A percentile compares a stretch with the other conserved stretches of the same genome.
Conservation (phyloP, 2,888 invertebrate genomes). For the Hirtodrosophila duncani region DNA sequence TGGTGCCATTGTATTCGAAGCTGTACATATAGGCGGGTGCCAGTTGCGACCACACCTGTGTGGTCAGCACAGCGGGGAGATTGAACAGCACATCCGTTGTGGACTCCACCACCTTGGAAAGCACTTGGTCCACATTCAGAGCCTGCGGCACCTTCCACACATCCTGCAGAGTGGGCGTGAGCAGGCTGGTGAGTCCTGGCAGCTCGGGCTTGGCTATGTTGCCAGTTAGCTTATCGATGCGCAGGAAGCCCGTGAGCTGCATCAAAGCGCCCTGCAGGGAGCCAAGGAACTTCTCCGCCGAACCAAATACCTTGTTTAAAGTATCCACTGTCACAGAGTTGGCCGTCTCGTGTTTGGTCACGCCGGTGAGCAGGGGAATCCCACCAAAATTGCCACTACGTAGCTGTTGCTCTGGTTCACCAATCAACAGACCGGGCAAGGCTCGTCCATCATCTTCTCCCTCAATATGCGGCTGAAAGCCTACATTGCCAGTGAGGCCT, state of each 20-base stretch:
- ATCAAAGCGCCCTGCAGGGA: slow-evolving; percentile 63
- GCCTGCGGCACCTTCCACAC: slow-evolving; percentile 72
- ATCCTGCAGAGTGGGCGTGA: slow-evolving; percentile 70
- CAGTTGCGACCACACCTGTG: slow-evolving; percentile 83
- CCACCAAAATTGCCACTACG: slow-evolving; percentile 80
- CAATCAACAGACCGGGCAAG: slow-evolving; percentile 83
- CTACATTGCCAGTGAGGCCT: slow-evolving; percentile 82
- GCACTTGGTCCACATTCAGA: slow-evolving; percentile 64
- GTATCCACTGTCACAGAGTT: slow-evolving; percentile 69
- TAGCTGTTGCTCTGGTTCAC: slow-evolving; percentile 82
- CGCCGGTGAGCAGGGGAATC: slow-evolving; percentile 86
- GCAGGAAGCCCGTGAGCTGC: slow-evolving; percentile 65
- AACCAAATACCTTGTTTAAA: slow-evolving; percentile 69
- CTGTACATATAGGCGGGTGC: slow-evolving; percentile 85
- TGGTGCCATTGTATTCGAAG: slow-evolving; percentile 85
- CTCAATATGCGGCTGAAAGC: slow-evolving; percentile 85
- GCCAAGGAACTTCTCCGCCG: slow-evolving; percentile 71
- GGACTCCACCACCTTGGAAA: slow-evolving; percentile 75
- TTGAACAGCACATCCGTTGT: slow-evolving; percentile 87
- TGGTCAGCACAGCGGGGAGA: slow-evolving; percentile 86
- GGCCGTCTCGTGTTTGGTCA: slow-evolving; percentile 85
- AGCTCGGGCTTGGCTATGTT: slow-evolving; percentile 64
- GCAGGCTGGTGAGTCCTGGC: slow-evolving; percentile 60
- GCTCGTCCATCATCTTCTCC: slow-evolving; percentile 83
- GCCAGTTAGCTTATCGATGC: slow-evolving; percentile 70